Conservation (phyloP, 2,113 vertebrate species). For the Cacatua alba region DNA sequence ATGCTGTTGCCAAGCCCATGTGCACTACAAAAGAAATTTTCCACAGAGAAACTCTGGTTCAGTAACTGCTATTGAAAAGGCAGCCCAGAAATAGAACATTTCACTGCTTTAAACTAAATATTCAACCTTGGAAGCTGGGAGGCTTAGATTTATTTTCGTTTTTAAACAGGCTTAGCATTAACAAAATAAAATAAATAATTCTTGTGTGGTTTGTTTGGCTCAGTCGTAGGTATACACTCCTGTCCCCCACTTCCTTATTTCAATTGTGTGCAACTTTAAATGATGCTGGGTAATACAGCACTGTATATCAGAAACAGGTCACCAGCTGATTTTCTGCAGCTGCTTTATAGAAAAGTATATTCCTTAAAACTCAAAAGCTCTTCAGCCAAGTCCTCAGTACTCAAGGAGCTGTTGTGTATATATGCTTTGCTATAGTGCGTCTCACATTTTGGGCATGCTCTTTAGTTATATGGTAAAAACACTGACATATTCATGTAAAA, state of each 20-base stretch:
- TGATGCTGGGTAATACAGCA: background rate
- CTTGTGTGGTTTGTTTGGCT: background rate
- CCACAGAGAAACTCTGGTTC: background rate
- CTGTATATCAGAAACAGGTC: background rate
- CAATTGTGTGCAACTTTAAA: background rate
- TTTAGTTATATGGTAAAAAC: background rate
- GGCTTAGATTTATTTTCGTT: background rate
- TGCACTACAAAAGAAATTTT: background rate
- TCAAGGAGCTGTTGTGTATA: background rate
- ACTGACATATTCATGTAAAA: background rate
- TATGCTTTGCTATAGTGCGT: background rate
- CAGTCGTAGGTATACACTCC: background rate
- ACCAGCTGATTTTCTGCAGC: conserved; percentile 23
- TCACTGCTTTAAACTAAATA: background rate
- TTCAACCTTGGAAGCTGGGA: background rate
- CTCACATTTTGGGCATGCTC: background rate
- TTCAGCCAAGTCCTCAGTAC: background rate
- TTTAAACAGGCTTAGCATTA: background rate
- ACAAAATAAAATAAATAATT: background rate
- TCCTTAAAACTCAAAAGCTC: conserved; percentile 8
- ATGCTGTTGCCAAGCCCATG: background rate
- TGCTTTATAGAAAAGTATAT: background rate
- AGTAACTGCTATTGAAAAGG: background rate
- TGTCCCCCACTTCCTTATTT: background rate
- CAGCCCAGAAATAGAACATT: background rate